Conservation (phyloP, 2,888 invertebrate genomes). For the Agelastica alni region DNA sequence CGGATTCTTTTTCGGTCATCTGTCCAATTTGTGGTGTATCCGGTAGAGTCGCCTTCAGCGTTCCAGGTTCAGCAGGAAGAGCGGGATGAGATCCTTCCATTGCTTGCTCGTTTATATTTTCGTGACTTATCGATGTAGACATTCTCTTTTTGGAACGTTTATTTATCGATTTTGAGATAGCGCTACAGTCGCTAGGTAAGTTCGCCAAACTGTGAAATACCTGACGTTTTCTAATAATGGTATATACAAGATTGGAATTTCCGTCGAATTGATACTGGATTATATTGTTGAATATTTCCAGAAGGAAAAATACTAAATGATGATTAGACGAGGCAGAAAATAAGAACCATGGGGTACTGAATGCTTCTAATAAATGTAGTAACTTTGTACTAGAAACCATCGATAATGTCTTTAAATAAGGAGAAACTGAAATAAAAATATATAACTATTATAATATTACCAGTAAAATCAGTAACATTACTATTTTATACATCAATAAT, state of each 20-base stretch:
- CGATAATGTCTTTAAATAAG: constrained; percentile 96
- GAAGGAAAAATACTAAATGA: constrained; percentile 95
- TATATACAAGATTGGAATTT: constrained; percentile 98
- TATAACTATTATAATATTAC: no score
- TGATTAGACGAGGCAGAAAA: constrained; percentile 96
- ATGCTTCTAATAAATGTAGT: constrained; percentile 94
- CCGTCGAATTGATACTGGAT: constrained; percentile 99
- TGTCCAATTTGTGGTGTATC: constrained; percentile 78
- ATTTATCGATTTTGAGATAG: constrained; percentile 79
- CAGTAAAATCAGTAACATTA: no score
- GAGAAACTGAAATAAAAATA: constrained; percentile 78
- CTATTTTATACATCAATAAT: constrained; percentile 2
- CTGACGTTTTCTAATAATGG: constrained; percentile 97
- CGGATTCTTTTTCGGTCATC: constrained; percentile 86
- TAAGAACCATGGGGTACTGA: constrained; percentile 99
- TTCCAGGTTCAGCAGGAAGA: constrained; percentile 87
- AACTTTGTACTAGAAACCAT: constrained; percentile 99
- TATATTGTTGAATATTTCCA: constrained; percentile 99
- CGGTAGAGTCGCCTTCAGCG: constrained; percentile 85
- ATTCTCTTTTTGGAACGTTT: constrained; percentile 57
- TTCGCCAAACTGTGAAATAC: constrained; percentile 98
- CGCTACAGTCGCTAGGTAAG: constrained; percentile 88
- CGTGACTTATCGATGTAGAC: constrained; percentile 54
- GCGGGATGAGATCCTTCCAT: constrained; percentile 87
- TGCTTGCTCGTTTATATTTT: constrained; percentile 67